Conservation (phyloP, 1,140 invertebrate genomes). For the Grapholita molesta region DNA sequence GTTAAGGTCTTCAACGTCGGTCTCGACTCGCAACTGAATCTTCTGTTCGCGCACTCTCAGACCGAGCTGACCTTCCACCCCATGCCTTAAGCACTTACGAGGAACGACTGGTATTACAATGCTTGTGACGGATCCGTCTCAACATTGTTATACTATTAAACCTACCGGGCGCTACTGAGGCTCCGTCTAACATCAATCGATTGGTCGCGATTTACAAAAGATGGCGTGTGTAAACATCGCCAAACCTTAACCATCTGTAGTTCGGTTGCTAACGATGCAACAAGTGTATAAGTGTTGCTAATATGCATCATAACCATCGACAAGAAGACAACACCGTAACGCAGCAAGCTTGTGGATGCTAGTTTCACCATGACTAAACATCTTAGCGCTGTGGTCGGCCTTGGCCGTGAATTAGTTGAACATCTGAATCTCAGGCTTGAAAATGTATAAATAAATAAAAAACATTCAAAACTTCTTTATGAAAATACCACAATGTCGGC, state of each 20-base stretch:
- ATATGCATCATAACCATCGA: neutral
- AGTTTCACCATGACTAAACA: neutral
- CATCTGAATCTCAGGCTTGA: neutral
- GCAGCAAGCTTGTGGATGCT: neutral
- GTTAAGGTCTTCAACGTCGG: constrained; percentile 82
- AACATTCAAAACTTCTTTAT: neutral
- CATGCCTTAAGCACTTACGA: constrained; percentile 50
- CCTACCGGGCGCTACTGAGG: constrained; percentile 57
- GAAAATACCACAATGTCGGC: neutral
- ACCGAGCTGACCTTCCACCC: constrained; percentile 82
- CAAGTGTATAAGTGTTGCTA: neutral
- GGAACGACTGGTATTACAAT: constrained; percentile 59
- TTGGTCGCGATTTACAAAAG: constrained; percentile 63
- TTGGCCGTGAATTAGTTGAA: neutral
- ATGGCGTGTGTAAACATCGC: constrained; percentile 32
- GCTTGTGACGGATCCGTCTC: constrained; percentile 26
- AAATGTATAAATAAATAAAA: neutral
- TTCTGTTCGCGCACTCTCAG: constrained; percentile 81
- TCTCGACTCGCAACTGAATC: constrained; percentile 82
- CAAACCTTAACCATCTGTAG: constrained; percentile 26
- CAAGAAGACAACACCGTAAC: neutral
- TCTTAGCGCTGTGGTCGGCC: neutral
- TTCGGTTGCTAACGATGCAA: constrained; percentile 45
- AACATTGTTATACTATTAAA: constrained; percentile 57
- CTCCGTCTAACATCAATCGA: constrained; percentile 61